phyloP scores from a whole-genome alignment of 2,888 invertebrate genomes.

The Ophion obscuratus region DNA sequence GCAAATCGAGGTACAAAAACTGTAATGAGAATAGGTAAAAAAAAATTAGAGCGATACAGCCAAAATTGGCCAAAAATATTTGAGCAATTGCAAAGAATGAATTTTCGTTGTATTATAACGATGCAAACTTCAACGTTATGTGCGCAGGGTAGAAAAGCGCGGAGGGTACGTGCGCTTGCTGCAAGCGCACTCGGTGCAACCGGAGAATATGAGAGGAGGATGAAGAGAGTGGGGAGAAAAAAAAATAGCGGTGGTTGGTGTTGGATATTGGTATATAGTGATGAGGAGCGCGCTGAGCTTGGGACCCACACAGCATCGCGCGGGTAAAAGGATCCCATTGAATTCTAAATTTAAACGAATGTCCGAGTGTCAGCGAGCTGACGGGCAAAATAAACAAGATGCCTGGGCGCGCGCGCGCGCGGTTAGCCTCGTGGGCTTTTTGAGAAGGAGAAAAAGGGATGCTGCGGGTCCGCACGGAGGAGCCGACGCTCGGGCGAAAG shows the following conservation, averaged over 20 bases:
- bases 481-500: slow-evolving; percentile 50
- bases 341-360: slow-evolving; percentile 84
- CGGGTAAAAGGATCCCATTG: slow-evolving; percentile 84
- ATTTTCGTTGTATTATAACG: too few species aligned
- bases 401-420: slow-evolving; percentile 65
- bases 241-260: slow-evolving; percentile 56
- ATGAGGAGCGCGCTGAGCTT: slow-evolving; percentile 76
- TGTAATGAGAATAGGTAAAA: too few species aligned
- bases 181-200: slow-evolving; percentile 42
- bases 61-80: too few species aligned
- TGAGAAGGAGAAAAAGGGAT: slow-evolving; percentile 61
- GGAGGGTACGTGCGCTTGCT: slow-evolving; percentile 53
- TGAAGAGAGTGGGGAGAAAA: slow-evolving; percentile 52
- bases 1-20: too few species aligned
- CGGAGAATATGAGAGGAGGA: slow-evolving; percentile 49
- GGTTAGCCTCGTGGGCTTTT: slow-evolving; percentile 64
- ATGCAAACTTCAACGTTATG: neutral
- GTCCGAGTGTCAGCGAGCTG: slow-evolving; percentile 81
- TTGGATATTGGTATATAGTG: slow-evolving; percentile 79
- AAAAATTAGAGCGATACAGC: too few species aligned
- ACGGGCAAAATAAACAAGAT: slow-evolving; percentile 83
- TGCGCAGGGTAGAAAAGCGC: slow-evolving; percentile 34
- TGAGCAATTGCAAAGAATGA: too few species aligned
- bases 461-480: slow-evolving; percentile 53
- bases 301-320: slow-evolving; percentile 59